Conservation (phyloP, 2,888 invertebrate genomes). For the Sphinx pinastri region DNA sequence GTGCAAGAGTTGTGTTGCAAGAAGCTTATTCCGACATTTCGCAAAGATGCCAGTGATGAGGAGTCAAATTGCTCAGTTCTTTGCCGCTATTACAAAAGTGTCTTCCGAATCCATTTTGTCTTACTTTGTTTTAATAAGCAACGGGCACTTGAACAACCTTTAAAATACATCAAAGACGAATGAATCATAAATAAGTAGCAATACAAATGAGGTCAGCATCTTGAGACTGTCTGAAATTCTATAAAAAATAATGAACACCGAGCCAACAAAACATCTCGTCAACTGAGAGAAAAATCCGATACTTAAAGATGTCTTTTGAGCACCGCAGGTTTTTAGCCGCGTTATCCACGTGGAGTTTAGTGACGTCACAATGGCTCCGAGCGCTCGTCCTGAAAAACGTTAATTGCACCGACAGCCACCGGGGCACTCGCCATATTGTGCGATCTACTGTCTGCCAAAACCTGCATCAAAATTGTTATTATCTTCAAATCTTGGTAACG, state of each 20-base stretch:
- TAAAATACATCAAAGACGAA: slow-evolving; percentile 19
- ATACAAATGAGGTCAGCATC: slow-evolving; percentile 23
- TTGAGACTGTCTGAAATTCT: slow-evolving; percentile 21
- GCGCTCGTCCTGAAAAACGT: slow-evolving; percentile 72
- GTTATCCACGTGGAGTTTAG: slow-evolving; percentile 60
- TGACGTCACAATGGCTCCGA: slow-evolving; percentile 67
- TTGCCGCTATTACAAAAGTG: slow-evolving; percentile 66
- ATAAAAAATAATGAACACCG: slow-evolving; percentile 32
- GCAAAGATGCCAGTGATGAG: slow-evolving; percentile 71
- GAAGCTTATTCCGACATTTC: slow-evolving; percentile 57
- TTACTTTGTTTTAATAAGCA: slow-evolving; percentile 3
- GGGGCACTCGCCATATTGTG: slow-evolving; percentile 55
- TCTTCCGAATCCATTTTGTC: neutral
- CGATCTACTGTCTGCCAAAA: slow-evolving; percentile 43
- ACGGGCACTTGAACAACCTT: slow-evolving; percentile 13
- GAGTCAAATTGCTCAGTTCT: slow-evolving; percentile 75
- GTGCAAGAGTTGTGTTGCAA: slow-evolving; percentile 58
- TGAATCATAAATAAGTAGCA: slow-evolving; percentile 13
- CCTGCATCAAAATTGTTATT: slow-evolving; percentile 42
- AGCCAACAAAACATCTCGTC: slow-evolving; percentile 39
- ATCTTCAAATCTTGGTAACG: slow-evolving; percentile 1
- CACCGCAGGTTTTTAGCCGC: slow-evolving; percentile 57
- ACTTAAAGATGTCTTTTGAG: slow-evolving; percentile 65
- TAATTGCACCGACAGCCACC: slow-evolving; percentile 71
- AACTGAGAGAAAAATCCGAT: slow-evolving; percentile 49